Conservation (phyloP, 2,797 vertebrate genomes). For the Syngnathus acus region DNA sequence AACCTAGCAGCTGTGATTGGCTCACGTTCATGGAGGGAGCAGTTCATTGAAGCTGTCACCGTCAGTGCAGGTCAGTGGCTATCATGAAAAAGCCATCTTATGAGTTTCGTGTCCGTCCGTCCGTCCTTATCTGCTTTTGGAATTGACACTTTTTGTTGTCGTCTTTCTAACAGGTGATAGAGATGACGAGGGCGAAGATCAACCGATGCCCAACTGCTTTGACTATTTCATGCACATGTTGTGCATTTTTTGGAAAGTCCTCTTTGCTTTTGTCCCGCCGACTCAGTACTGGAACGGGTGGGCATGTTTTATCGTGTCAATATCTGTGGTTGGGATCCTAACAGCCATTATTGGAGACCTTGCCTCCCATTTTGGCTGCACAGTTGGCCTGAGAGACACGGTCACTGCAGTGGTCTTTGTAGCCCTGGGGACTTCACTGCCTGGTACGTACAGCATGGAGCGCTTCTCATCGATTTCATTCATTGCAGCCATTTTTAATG, state of each 20-base stretch:
- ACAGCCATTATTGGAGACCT: slow-evolving; percentile 87
- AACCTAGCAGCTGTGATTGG: slow-evolving; percentile 84
- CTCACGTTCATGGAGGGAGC: slow-evolving; percentile 86
- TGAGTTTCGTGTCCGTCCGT: not conserved
- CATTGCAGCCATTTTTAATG: not conserved
- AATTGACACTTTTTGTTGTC: slow-evolving; percentile 7
- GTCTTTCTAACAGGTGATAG: slow-evolving; percentile 57
- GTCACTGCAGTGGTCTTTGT: slow-evolving; percentile 94
- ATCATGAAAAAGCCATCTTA: not conserved
- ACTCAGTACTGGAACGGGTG: slow-evolving; percentile 89
- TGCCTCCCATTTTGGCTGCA: slow-evolving; percentile 92
- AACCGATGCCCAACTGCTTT: slow-evolving; percentile 76
- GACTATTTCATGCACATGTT: slow-evolving; percentile 91
- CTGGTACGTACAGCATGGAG: slow-evolving; percentile 63
- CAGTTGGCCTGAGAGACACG: slow-evolving; percentile 81
- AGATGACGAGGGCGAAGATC: slow-evolving; percentile 76
- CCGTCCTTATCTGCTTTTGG: not conserved
- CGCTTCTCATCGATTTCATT: not conserved
- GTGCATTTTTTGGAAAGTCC: slow-evolving; percentile 89
- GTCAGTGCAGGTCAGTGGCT: slow-evolving; percentile 79
- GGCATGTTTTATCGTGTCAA: slow-evolving; percentile 87
- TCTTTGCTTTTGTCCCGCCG: slow-evolving; percentile 85
- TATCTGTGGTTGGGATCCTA: slow-evolving; percentile 73
- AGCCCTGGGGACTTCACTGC: slow-evolving; percentile 87
- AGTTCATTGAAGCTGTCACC: slow-evolving; percentile 86